These are phyloP conservation scores for Hemicrepidius hirtus DNA, from an alignment of 2,888 invertebrate species.

Conservation along the genomic window DNA sequence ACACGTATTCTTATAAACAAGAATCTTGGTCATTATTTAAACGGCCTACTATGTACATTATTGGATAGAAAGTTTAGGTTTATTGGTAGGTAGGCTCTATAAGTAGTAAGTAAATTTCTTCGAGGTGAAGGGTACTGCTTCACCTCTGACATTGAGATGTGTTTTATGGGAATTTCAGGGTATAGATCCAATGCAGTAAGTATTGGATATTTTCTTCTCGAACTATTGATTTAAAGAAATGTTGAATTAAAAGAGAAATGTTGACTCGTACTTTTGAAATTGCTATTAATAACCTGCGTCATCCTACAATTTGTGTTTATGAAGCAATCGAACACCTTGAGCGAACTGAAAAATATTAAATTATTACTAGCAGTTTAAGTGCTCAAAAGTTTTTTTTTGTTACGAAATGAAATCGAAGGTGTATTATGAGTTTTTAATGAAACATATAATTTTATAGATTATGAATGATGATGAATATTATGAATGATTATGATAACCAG, in stretches of 20 bases:
- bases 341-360: not conserved
- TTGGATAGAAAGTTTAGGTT: constrained; percentile 10
- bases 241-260: no score
- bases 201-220: no score
- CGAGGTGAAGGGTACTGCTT: constrained; percentile 18
- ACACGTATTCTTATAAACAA: not conserved
- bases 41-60: not conserved
- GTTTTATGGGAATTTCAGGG: not conserved
- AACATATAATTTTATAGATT: no score
- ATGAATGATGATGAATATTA: no score
- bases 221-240: no score
- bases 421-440: no score
- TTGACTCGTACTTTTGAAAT: no score
- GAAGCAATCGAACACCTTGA: not conserved
- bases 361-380: no score
- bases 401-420: no score
- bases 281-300: no score
- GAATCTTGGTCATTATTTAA: not conserved
- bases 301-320: constrained; percentile 1
- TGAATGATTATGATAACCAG: no score
- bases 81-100: not conserved
- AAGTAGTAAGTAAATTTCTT: constrained; percentile 18
- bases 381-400: no score
- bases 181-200: not conserved
- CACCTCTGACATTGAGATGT: constrained; percentile 10